These are phyloP conservation scores for Falco columbarius DNA, from an alignment of 2,797 vertebrate species.

Conservation along the genomic window DNA sequence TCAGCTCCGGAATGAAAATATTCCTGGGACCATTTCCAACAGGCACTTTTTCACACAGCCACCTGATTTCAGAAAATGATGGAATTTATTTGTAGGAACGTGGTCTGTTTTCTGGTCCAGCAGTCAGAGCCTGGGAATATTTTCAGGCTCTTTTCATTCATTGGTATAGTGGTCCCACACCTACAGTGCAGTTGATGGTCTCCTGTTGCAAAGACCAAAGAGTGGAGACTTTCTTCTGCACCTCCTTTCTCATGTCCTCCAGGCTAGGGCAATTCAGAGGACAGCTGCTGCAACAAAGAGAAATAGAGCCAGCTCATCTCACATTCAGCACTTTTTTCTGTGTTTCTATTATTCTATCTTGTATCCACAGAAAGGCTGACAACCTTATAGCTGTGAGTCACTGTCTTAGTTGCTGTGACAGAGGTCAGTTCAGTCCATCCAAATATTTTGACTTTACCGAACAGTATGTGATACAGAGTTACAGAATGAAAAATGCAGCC, in stretches of 20 bases:
- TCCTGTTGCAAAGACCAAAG: background rate
- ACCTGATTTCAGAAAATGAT: constrained; percentile 2
- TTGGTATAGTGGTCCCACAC: background rate
- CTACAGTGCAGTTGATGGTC: background rate
- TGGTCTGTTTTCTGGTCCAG: background rate
- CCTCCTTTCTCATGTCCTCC: background rate
- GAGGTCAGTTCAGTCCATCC: background rate
- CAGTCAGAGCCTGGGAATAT: constrained; percentile 23
- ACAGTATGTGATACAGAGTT: background rate
- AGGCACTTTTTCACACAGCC: constrained; percentile 16
- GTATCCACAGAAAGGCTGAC: background rate
- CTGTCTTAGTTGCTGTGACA: background rate
- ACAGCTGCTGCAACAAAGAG: background rate
- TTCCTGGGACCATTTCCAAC: constrained; percentile 23
- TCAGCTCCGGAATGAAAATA: background rate
- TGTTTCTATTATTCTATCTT: background rate
- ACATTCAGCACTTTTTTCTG: background rate
- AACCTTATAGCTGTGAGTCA: background rate
- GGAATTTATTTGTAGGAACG: background rate
- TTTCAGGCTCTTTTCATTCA: background rate
- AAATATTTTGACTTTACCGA: background rate
- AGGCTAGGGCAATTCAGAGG: background rate
- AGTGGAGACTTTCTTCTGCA: background rate
- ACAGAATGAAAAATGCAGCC: background rate
- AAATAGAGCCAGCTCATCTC: background rate